Conservation (phyloP, 2,113 vertebrate species). For the Mus musculus region GRCm39 chr4:122894501-122895000, state of each 20-base stretch:
- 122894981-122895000: constrained; percentile 47
- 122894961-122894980: constrained; percentile 36
- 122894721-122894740: constrained; percentile 75
- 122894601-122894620: constrained; percentile 71
- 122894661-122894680: constrained; percentile 78
- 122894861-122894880: constrained; percentile 84
- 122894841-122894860: constrained; percentile 87
- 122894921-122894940: constrained; percentile 31
- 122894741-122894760: constrained; percentile 77
- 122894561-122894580: constrained; percentile 52
- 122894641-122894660: constrained; percentile 71
- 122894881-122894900: constrained; percentile 70
- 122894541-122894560: constrained; percentile 66
- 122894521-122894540: constrained; percentile 42
- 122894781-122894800: constrained; percentile 69
- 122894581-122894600: constrained; percentile 65
- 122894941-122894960: constrained; percentile 62
- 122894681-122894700: constrained; percentile 65
- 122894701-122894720: constrained; percentile 78
- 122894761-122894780: constrained; percentile 63
- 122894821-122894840: constrained; percentile 75
- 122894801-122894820: constrained; percentile 66
- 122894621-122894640: constrained; percentile 85
- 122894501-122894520: constrained; percentile 54
- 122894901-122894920: constrained; percentile 26